Evolutionary conservation across 1,140 invertebrate species (phyloP), one percentile per base, ranked within the genome.

Genomic region (Achroia grisella): DNA sequence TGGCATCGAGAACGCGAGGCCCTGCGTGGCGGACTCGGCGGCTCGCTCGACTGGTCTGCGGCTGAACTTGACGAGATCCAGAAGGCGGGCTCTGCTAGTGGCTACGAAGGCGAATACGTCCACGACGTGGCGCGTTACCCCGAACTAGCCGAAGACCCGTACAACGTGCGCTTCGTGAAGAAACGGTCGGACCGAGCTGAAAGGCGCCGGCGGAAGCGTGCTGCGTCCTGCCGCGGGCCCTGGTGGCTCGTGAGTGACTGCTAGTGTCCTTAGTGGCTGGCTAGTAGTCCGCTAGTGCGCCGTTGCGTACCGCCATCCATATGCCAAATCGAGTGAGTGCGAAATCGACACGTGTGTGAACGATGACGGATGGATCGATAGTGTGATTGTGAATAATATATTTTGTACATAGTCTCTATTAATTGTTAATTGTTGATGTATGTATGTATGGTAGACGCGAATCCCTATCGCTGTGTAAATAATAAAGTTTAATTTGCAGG

Each of bases 111-210:
- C 37, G 93, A 96, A 63, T 97, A 97, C 86, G 92, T 96, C 47
- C 94, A 97, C 75, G 94, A 97, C 67, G 92, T 96, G 10, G 91
- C 93, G 57, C 86, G 91, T 10, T 98, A 96, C 87, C 96, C 97
- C 0, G 94, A 98, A 72, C 87, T 98, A 9, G 94, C 96, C 9
- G 97, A 98, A 84, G 97, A 98, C 87, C 96, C 96, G 1, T 97
- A 95, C 83, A 98, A 98, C 86, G 92, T 99, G 41, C 91, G 92
- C 57, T 96, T 97, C 70, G 89, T 93, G 8, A 96, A 95, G 82
- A 94, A 94, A 72, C 89, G 91, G 51, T 77, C 87, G 1, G 89
- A 89, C 45, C 86, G 88, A 50, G 87, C 89, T 15, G 90, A 89
- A 66, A 89, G 90, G 47, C 88, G 90, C 51, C 79, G 90, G 47